Evolutionary conservation across 37 sponge, comb jelly and placozoan species (phyloP), one percentile per base, ranked within the genome.

Genomic region (Aphrocallistes beatrix): DNA sequence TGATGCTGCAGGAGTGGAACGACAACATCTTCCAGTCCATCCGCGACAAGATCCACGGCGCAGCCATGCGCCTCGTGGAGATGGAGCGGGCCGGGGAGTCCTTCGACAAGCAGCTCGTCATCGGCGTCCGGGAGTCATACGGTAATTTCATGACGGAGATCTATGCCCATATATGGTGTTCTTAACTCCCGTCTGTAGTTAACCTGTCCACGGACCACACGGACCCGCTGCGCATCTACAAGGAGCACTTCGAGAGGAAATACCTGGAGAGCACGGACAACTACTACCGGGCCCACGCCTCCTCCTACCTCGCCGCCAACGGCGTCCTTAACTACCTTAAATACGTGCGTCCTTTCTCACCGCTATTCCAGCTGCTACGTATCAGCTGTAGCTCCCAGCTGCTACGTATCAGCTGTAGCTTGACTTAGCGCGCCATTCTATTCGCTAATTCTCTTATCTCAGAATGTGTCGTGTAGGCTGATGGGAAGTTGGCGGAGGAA

Each of bases 1-100:
- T 92, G 84, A 94, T 94, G 95, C 84, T 94, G 45, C 75, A 88
- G 38, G 87, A 85, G 17, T 94, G 95, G 95, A 94, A 94, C 83
- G 85, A 81, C 81, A 51, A 87, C 48, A 92, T 92, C 38, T 94
- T 94, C 60, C n/a, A 60, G 39, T 86, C 49, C 38, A 83, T 94
- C 23, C 51, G 89, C 0, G 83, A 87, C 38, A 87, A 88, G 51
- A 86, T 94, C 23, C 91, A 89, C 34, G 84, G 85, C 6, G 92
- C 92, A 0, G 92, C 95, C 81, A 94, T 94, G 89, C 87, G 88
- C n/a, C 75, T 94, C 32, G 69, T 94, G 48, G 84, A 84, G 38
- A 51, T 81, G 32, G 95, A 94, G 84, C 85, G 95, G n/a, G 83
- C 82, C 37, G 95, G 95, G 39, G 95, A 94, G 51, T 92, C 91